Evolutionary conservation across 2,113 vertebrate species (phyloP).

Genomic region (Chiloscyllium plagiosum): DNA sequence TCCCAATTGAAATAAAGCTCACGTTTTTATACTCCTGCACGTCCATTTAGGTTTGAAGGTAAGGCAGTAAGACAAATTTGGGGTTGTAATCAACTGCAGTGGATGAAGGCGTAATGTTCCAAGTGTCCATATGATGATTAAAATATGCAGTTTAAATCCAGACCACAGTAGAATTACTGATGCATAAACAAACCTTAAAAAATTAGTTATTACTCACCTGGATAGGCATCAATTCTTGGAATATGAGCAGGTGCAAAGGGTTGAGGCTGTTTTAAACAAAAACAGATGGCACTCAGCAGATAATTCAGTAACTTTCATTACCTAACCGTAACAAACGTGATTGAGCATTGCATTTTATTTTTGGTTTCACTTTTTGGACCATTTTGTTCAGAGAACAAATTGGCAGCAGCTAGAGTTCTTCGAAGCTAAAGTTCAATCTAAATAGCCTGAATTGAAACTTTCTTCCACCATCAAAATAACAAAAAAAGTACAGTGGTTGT

Average conservation of each 20-base stretch:
- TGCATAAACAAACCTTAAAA: not conserved
- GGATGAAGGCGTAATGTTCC: not conserved
- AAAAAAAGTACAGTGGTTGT: not conserved
- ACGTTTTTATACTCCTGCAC: not conserved
- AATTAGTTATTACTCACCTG: not conserved
- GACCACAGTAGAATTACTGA: not conserved
- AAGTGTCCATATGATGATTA: not conserved
- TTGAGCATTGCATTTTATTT: not conserved
- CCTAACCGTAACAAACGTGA: not conserved
- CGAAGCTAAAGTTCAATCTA: not conserved
- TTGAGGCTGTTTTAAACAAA: constrained; percentile 2
- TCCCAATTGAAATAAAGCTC: not conserved
- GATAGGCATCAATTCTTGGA: constrained; percentile 13
- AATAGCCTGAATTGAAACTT: not conserved
- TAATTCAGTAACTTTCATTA: not conserved
- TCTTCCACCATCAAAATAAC: not conserved
- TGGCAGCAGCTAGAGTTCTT: not conserved
- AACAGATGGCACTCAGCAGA: constrained; percentile 4
- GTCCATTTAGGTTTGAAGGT: not conserved
- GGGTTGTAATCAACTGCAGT: not conserved
- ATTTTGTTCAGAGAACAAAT: not conserved
- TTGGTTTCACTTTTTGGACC: not conserved
- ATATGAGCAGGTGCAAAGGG: not conserved
- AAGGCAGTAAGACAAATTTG: not conserved
- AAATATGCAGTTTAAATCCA: not conserved